Conservation (phyloP, 2,113 vertebrate genomes). For the Heliornis fulica region DNA sequence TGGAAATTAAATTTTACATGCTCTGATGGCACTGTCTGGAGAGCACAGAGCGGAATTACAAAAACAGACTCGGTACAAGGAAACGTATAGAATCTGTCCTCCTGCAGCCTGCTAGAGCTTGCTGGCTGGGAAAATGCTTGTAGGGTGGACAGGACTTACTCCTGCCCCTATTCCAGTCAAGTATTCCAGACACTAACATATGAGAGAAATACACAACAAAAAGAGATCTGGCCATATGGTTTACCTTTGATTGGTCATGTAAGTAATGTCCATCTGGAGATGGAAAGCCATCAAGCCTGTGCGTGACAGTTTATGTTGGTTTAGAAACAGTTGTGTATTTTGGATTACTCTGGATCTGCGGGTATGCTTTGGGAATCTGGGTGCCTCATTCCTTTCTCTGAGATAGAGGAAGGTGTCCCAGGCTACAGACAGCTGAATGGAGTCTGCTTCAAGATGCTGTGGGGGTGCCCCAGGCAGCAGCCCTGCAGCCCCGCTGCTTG, state of each 20-base stretch:
- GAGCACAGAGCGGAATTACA: neutral
- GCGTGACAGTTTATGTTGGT: neutral
- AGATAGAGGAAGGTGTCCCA: neutral
- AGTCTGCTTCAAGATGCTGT: neutral
- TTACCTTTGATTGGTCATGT: neutral
- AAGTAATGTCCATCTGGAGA: neutral
- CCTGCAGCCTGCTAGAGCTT: neutral
- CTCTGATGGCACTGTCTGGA: constrained; percentile 50
- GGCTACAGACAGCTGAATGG: fast-evolving
- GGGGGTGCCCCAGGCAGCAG: fast-evolving
- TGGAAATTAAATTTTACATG: constrained; percentile 70
- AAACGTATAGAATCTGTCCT: neutral
- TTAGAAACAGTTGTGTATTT: neutral
- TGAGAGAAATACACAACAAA: neutral
- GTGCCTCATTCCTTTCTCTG: neutral
- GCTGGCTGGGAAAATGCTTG: neutral
- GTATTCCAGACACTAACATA: neutral
- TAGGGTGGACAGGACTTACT: neutral
- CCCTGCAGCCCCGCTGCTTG: fast-evolving
- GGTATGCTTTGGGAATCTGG: neutral
- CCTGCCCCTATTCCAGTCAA: neutral
- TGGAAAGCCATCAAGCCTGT: neutral
- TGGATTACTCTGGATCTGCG: neutral
- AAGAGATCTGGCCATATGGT: neutral
- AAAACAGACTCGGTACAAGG: neutral